phyloP scores from a whole-genome alignment of 2,113 vertebrate genomes.

The Poicephalus gulielmi region DNA sequence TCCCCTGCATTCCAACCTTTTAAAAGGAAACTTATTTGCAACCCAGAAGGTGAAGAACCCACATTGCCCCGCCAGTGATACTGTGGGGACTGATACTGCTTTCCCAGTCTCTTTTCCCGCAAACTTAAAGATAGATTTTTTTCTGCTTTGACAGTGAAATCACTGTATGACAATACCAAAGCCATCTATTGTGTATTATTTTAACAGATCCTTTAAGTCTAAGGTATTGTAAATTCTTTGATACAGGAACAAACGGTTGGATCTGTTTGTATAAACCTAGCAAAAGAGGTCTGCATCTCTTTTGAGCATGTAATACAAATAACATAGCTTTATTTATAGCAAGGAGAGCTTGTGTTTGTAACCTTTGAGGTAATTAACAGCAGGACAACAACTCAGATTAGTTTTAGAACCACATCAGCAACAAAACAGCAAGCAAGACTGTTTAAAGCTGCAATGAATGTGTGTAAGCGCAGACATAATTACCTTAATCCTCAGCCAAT shows the following conservation, averaged over 20 bases:
- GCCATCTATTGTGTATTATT: not conserved
- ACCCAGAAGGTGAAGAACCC: constrained; percentile 9
- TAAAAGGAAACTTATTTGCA: constrained; percentile 28
- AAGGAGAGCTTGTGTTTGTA: not conserved
- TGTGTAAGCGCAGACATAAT: constrained; percentile 32
- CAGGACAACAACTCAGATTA: constrained; percentile 1
- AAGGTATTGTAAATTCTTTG: not conserved
- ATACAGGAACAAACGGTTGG: not conserved
- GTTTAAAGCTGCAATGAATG: constrained; percentile 16
- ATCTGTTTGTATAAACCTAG: not conserved
- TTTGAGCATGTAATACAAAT: not conserved
- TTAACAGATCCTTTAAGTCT: not conserved
- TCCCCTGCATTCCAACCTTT: constrained; percentile 32
- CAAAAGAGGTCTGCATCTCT: not conserved
- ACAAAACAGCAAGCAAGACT: constrained; percentile 14
- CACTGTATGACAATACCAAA: not conserved
- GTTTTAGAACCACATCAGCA: constrained; percentile 14
- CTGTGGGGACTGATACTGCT: not conserved
- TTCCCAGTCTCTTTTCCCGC: not conserved
- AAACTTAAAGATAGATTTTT: not conserved
- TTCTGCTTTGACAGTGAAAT: not conserved
- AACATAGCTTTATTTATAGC: not conserved
- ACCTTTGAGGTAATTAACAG: constrained; percentile 15
- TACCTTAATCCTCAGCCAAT: constrained; percentile 54
- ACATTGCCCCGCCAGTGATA: not conserved